These are phyloP conservation scores for Nymphicus hollandicus DNA, from an alignment of 2,113 vertebrate species.

Conservation along the genomic window DNA sequence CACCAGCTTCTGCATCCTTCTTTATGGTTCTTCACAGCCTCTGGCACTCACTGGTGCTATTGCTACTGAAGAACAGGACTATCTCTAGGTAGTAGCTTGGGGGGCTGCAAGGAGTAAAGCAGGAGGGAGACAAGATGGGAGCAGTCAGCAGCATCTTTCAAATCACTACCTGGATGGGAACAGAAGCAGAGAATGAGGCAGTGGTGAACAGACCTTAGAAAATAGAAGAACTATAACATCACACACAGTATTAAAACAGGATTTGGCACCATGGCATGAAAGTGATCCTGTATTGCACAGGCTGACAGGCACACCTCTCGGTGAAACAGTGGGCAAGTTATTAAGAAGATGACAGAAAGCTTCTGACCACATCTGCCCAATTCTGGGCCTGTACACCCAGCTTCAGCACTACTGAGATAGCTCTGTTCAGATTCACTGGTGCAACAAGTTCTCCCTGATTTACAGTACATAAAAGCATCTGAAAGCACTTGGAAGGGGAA, in stretches of 20 bases:
- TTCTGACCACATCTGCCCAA: neutral
- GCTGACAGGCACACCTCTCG: neutral
- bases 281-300: neutral
- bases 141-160: neutral
- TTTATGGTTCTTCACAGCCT: neutral
- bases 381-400: neutral
- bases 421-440: neutral
- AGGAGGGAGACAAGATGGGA: neutral
- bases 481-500: neutral
- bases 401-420: neutral
- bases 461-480: neutral
- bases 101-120: neutral
- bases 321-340: neutral
- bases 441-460: neutral
- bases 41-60: neutral
- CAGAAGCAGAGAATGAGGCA: neutral
- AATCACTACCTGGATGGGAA: neutral
- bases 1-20: neutral
- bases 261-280: neutral
- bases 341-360: neutral
- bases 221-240: neutral
- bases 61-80: neutral
- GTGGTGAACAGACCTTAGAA: neutral
- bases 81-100: neutral
- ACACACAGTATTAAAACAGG: neutral